Base-by-base conservation (phyloP, 2,888 invertebrate genomes). In the Lymantria dispar region DNA sequence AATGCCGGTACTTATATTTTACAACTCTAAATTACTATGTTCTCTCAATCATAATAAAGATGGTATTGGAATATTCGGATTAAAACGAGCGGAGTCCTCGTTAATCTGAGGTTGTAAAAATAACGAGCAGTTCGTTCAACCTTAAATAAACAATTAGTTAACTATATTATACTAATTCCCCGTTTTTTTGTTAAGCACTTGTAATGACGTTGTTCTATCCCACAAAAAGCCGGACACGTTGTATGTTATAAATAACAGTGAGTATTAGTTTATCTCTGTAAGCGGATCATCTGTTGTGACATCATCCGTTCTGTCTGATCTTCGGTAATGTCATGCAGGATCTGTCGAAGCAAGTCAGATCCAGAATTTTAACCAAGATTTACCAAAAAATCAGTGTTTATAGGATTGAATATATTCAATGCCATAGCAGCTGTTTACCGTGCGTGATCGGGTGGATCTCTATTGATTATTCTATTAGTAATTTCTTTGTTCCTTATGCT, bases 221-320 rank as follows among this genome's bases (percentile, higher is more conserved):
- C 55, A 63, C 60, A 80, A 81, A 80, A 81, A 81, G 65, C 74
- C 80, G 78, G 78, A 80, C 70, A 58, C 63, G 57, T 60, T 64
- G 62, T 60, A 69, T 61, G 55, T 58, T 60, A 56, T 63, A 62
- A 63, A 65, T 67, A 62, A 65, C 64, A 65, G 64, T 61, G 58
- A 62, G 49, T 47, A 51, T 63, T 60, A 48, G 52, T 48, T 64
- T 62, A 69, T 65, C 40, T 42, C 54, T 53, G 44, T 7, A 40
- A 43, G 47, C 48, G 45, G 42, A 44, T 60, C 43, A 57, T 29
- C 51, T 45, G 15, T 14, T 31, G 37, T 39, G 42, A 51, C 57
- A 54, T 60, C 54, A 58, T 5, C 5, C 22, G 5, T n/a, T n/a
- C n/a, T n/a, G n/a, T n/a, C n/a, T n/a, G n/a, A n/a, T n/a, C n/a